phyloP scores from a whole-genome alignment of 2,113 vertebrate genomes.

The Megaleporinus macrocephalus region DNA sequence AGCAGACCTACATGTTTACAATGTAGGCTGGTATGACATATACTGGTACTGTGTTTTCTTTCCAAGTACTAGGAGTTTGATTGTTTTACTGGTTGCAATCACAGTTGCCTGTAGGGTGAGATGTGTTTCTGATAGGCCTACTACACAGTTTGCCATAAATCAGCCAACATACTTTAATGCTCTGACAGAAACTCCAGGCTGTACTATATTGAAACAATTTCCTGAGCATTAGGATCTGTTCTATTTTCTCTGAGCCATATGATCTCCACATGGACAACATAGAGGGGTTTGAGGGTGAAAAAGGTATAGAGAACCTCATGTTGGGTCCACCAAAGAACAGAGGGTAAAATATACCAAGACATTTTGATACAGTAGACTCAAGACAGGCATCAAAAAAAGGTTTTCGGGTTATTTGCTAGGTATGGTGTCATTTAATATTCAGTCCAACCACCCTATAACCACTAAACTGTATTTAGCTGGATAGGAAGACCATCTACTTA shows the following conservation, averaged over 20 bases:
- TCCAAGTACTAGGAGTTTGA: neutral
- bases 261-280: neutral
- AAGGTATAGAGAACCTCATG: neutral
- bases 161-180: neutral
- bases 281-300: neutral
- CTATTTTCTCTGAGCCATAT: neutral
- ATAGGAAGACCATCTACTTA: neutral
- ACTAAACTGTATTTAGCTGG: neutral
- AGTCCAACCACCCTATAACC: neutral
- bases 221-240: conserved; percentile 17
- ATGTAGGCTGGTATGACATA: neutral
- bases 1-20: neutral
- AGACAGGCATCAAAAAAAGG: neutral
- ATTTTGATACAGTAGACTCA: neutral
- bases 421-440: neutral
- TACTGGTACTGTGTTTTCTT: neutral
- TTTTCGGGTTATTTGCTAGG: too few relatives aligned
- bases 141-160: neutral
- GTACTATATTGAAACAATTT: conserved; percentile 37
- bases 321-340: neutral
- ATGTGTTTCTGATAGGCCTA: neutral
- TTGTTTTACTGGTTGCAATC: neutral
- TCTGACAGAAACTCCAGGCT: neutral
- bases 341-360: neutral
- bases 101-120: neutral